Evolutionary conservation across 1,140 invertebrate species (phyloP).

Genomic region (Drosophila lacertosa): DNA sequence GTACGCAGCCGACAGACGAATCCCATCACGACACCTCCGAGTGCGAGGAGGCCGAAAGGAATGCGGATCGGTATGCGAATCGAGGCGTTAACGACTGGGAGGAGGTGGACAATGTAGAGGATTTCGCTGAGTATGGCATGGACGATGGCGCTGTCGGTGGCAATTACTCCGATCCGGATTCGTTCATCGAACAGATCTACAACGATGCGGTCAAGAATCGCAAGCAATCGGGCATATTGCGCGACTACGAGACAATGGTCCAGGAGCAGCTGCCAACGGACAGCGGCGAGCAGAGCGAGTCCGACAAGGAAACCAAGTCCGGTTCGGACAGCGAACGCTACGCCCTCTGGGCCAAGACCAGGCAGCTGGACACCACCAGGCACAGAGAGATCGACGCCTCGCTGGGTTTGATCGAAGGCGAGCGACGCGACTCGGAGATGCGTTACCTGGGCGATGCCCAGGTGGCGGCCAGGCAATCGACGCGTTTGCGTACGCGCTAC

Average conservation of each 20-base stretch:
- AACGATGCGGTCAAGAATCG: constrained; percentile 78
- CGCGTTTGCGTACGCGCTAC: constrained; percentile 70
- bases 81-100: constrained; percentile 73
- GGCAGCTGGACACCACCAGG: constrained; percentile 39
- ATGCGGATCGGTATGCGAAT: constrained; percentile 76
- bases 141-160: constrained; percentile 77
- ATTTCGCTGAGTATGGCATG: constrained; percentile 53
- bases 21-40: constrained; percentile 80
- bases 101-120: constrained; percentile 61
- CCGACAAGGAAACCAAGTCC: constrained; percentile 67
- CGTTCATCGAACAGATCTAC: constrained; percentile 81
- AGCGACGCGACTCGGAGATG: constrained; percentile 62
- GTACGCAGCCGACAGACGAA: constrained; percentile 77
- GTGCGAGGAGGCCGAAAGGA: constrained; percentile 79
- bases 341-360: constrained; percentile 66
- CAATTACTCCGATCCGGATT: constrained; percentile 70
- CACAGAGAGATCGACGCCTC: constrained; percentile 53
- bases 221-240: constrained; percentile 73
- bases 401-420: constrained; percentile 57
- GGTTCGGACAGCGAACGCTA: constrained; percentile 66
- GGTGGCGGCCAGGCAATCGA: constrained; percentile 62
- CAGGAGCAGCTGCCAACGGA: constrained; percentile 66
- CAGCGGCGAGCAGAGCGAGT: constrained; percentile 48
- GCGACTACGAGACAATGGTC: constrained; percentile 76
- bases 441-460: constrained; percentile 76